Conservation (phyloP, 2,888 invertebrate species). For the Brenthis daphne region DNA sequence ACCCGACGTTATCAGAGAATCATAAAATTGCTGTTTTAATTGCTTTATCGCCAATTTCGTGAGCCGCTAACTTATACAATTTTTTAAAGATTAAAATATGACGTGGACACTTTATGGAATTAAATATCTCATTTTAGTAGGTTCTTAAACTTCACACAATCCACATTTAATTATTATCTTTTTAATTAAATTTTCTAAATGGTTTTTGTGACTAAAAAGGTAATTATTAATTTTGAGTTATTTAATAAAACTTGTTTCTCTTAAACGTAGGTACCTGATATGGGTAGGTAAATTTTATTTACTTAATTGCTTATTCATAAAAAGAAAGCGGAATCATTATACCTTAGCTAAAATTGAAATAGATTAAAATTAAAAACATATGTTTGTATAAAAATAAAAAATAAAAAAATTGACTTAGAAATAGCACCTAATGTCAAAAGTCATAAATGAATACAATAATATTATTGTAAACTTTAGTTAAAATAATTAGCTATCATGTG, state of each 20-base stretch:
- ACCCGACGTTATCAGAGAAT: constrained; percentile 15
- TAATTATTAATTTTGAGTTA: background rate
- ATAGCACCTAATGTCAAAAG: no score
- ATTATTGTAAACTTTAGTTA: background rate
- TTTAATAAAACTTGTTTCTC: no score
- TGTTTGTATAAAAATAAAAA: no score
- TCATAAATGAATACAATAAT: background rate
- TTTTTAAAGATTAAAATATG: constrained; percentile 25
- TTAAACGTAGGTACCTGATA: no score
- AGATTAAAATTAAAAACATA: no score
- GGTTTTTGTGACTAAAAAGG: constrained; percentile 10
- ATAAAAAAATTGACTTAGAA: no score
- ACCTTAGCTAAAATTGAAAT: no score
- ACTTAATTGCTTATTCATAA: no score
- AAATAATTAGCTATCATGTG: constrained; percentile 46
- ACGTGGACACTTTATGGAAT: constrained; percentile 5
- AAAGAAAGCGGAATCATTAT: no score
- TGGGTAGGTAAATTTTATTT: no score
- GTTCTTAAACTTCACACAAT: constrained; percentile 16
- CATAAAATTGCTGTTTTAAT: constrained; percentile 28
- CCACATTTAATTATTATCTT: background rate
- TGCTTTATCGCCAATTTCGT: constrained; percentile 23
- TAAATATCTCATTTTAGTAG: constrained; percentile 9
- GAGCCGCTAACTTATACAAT: constrained; percentile 10
- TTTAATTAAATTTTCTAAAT: background rate